A percentile compares a stretch with the other conserved stretches of the same genome.
Conservation (phyloP, 1,140 invertebrate species). For the Drosophila cardini region DNA sequence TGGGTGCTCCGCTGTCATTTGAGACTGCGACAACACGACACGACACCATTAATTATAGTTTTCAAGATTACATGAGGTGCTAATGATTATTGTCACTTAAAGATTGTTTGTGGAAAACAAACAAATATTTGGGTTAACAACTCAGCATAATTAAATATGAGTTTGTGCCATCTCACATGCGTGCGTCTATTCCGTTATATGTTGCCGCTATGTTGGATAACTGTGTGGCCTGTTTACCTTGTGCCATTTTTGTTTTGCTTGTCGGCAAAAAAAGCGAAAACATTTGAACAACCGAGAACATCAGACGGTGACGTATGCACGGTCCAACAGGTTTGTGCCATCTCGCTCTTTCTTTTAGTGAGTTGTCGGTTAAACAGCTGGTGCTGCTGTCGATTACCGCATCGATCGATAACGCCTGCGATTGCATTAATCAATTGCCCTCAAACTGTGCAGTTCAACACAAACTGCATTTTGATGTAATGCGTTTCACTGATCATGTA, state of each 20-base stretch:
- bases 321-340: constrained; percentile 50
- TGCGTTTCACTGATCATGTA: constrained; percentile 19
- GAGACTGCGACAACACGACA: constrained; percentile 43
- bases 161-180: not conserved
- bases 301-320: constrained; percentile 33
- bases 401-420: constrained; percentile 38
- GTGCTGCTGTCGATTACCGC: constrained; percentile 37
- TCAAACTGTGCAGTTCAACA: constrained; percentile 39
- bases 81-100: constrained; percentile 13
- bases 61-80: constrained; percentile 11
- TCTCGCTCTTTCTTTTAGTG: constrained; percentile 12
- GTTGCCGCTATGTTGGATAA: constrained; percentile 23
- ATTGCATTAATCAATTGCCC: constrained; percentile 31
- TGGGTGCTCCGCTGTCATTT: constrained; percentile 49
- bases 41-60: constrained; percentile 33
- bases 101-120: constrained; percentile 4
- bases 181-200: constrained; percentile 8
- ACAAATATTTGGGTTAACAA: constrained; percentile 19
- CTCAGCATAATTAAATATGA: constrained; percentile 15
- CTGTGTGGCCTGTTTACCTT: constrained; percentile 66
- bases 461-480: constrained; percentile 61
- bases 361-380: constrained; percentile 1
- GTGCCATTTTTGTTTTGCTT: constrained; percentile 47
- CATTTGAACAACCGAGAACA: constrained; percentile 34
- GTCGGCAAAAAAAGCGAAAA: constrained; percentile 66